Evolutionary conservation across 2,888 invertebrate species (phyloP).

Genomic region (Agrenia bidenticulata): DNA sequence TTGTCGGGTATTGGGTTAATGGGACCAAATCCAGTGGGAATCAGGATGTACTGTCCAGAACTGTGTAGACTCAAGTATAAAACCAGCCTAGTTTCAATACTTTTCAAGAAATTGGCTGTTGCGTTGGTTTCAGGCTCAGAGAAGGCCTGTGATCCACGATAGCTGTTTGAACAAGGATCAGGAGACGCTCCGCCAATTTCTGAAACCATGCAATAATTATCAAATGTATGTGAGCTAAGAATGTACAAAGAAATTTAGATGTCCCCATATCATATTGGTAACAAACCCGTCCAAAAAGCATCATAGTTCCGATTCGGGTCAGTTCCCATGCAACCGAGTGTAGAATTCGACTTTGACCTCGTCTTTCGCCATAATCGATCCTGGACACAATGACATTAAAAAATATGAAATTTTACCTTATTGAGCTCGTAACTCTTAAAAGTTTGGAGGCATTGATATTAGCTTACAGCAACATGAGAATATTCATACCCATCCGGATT

Average conservation of each 20-base stretch:
- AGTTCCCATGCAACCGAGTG: slow-evolving; percentile 66
- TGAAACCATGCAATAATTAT: slow-evolving; percentile 7
- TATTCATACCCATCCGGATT: slow-evolving; percentile 88
- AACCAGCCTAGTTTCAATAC: slow-evolving; percentile 60
- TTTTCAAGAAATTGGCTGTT: slow-evolving; percentile 63
- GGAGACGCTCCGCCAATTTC: slow-evolving; percentile 58
- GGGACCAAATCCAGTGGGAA: slow-evolving; percentile 82
- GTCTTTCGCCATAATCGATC: slow-evolving; percentile 74
- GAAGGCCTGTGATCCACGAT: slow-evolving; percentile 60
- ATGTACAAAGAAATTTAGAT: not conserved
- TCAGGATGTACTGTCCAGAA: slow-evolving; percentile 75
- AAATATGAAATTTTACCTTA: not conserved
- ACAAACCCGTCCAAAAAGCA: slow-evolving; percentile 81
- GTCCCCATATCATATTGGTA: no score
- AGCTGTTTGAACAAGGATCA: slow-evolving; percentile 57
- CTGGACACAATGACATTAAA: slow-evolving; percentile 52
- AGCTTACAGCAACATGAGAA: slow-evolving; percentile 63
- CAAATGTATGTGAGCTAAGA: not conserved
- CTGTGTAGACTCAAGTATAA: slow-evolving; percentile 74
- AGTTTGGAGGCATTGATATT: not conserved
- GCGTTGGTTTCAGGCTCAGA: slow-evolving; percentile 72
- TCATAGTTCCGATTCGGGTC: slow-evolving; percentile 87
- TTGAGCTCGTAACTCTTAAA: no score
- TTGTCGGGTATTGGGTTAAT: slow-evolving; percentile 36
- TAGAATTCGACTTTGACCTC: slow-evolving; percentile 45